phyloP scores from a whole-genome alignment of 2,797 vertebrate genomes.

The Lacerta bilineata region DNA sequence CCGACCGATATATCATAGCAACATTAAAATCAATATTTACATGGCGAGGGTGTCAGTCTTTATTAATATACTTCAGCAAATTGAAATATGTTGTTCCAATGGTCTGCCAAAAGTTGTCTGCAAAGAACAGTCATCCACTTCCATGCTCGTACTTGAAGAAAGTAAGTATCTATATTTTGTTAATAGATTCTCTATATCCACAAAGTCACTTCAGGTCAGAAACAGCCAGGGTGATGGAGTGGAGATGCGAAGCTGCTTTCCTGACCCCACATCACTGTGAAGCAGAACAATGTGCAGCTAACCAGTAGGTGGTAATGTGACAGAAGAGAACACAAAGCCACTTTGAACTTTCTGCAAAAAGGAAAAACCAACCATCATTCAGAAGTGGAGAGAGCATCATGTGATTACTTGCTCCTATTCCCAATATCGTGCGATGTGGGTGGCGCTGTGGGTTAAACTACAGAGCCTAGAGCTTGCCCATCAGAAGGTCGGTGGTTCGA shows the following conservation, averaged over 20 bases:
- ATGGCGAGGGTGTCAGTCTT: constrained; percentile 4
- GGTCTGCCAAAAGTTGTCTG: background rate
- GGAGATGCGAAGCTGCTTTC: no score
- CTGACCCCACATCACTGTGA: no score
- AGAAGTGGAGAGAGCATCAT: background rate
- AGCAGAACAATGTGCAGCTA: no score
- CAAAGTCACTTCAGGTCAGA: background rate
- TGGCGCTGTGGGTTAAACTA: no score
- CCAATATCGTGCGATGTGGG: no score
- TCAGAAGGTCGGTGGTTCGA: no score
- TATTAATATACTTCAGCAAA: constrained; percentile 41
- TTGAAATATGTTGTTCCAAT: background rate
- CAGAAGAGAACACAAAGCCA: no score
- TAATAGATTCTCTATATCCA: background rate
- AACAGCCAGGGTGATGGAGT: no score
- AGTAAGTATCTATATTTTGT: constrained; percentile 14
- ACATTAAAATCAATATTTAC: constrained; percentile 32
- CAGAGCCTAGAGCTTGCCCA: no score
- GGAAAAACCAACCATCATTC: background rate
- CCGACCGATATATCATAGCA: constrained; percentile 8
- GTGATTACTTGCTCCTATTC: background rate
- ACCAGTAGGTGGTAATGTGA: background rate
- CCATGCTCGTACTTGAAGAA: constrained; percentile 24
- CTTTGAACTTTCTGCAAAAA: background rate
- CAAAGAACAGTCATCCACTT: constrained; percentile 32